A percentile compares a stretch with the other conserved stretches of the same genome.
Evolutionary conservation across 2,113 vertebrate species (phyloP).

Genomic region (Peromyscus maniculatus): DNA sequence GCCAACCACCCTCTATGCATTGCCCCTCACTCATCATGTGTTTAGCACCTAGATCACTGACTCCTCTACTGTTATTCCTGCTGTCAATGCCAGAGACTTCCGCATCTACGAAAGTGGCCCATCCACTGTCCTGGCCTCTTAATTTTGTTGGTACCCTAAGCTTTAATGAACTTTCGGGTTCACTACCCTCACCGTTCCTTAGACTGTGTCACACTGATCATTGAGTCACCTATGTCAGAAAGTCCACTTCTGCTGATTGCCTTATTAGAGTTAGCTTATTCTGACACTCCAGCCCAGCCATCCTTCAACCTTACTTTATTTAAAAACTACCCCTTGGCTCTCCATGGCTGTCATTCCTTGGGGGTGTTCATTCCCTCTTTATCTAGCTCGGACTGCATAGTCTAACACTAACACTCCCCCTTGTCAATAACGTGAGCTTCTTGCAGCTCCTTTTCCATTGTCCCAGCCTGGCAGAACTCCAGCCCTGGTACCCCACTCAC

Average conservation of each 20-base stretch:
- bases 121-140: background rate
- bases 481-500: background rate
- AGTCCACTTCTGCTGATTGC: background rate
- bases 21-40: background rate
- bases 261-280: background rate
- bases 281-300: background rate
- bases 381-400: background rate
- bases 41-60: background rate
- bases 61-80: background rate
- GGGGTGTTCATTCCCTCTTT: background rate
- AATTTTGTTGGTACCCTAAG: background rate
- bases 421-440: background rate
- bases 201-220: background rate
- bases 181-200: background rate
- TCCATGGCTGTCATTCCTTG: background rate
- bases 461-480: background rate
- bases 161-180: background rate
- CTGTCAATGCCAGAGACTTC: background rate
- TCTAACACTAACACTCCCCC: background rate
- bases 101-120: background rate
- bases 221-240: background rate
- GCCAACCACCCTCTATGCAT: background rate
- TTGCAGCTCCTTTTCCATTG: background rate
- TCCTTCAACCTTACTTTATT: slow-evolving; percentile 3
- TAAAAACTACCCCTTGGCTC: background rate